Conservation (phyloP, 2,797 vertebrate species). For the Xenopus petersii region DNA sequence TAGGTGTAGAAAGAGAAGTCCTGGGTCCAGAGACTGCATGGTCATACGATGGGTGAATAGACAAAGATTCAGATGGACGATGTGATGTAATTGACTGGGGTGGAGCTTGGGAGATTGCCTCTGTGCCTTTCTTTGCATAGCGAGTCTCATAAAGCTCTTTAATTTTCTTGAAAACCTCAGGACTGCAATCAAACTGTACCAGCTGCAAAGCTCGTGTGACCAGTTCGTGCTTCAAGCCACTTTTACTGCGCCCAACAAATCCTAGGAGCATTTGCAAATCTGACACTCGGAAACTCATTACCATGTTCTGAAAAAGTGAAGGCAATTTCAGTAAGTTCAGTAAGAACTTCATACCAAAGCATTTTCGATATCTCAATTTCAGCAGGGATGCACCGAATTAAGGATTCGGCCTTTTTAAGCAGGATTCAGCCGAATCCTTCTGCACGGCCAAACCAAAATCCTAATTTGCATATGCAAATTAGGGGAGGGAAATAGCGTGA, state of each 20-base stretch:
- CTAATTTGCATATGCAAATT: too few species aligned
- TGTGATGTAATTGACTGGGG: constrained; percentile 56
- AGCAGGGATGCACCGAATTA: too few species aligned
- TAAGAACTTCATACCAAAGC: too few species aligned
- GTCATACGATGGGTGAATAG: constrained; percentile 61
- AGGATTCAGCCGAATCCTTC: too few species aligned
- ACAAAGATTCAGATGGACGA: constrained; percentile 59
- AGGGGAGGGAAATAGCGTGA: too few species aligned
- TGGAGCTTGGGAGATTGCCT: constrained; percentile 58
- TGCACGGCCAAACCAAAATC: too few species aligned
- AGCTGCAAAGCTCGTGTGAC: constrained; percentile 90
- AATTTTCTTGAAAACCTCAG: constrained; percentile 95
- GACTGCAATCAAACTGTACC: constrained; percentile 96
- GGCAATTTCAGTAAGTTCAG: too few species aligned
- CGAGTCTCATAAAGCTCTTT: constrained; percentile 95
- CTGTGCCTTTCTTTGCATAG: constrained; percentile 84
- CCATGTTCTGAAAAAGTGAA: constrained; percentile 83
- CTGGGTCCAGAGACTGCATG: constrained; percentile 58
- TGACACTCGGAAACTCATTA: constrained; percentile 98
- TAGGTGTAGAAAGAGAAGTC: constrained; percentile 61
- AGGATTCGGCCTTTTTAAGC: too few species aligned
- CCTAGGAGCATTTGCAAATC: constrained; percentile 97
- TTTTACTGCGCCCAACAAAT: constrained; percentile 97
- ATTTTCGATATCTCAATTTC: too few species aligned
- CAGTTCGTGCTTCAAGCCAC: constrained; percentile 95